Base-by-base conservation (phyloP, 1,140 invertebrate genomes). In the Eciton burchellii region DNA sequence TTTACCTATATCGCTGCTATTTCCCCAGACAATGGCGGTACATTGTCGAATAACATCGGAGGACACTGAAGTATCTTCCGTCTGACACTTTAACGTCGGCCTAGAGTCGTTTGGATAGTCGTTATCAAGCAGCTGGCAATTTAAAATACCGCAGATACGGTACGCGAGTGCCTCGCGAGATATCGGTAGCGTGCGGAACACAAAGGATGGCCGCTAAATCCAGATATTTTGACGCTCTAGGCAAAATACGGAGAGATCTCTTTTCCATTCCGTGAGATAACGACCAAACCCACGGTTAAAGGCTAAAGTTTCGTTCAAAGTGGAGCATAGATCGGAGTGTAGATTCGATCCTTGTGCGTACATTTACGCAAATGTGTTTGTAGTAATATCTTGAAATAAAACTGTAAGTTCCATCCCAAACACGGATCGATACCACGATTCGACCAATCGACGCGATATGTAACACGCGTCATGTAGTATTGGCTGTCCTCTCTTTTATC, bases 31-130 rank as follows among this genome's bases (percentile, higher is more conserved):
- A 86, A 82, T 74, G 9, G 68, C 82, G 52, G 65, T 72, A 60
- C 66, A 41, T 68, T 71, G n/a, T n/a, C n/a, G 84, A 76, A 85
- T 86, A 86, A 86, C 52, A 76, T 59, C 35, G n/a, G 19, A 3
- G 52, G 43, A 72, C 52, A 59, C 52, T 66, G 84, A 57, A 76
- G 82, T 71, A 74, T 82, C 86, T 76, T 49, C 49, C 24, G 47
- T 26, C 59, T 74, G 57, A 63, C 29, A 19, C 72, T 85, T 86
- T 70, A 82, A 82, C 35, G n/a, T n/a, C n/a, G 29, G 79, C 52
- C 57, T 4, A 14, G 19, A 52, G 21, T 41, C 29, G 43, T 85
- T 82, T 62, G 45, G 43, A 11, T 68, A n/a, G 45, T 54, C 29
- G 59, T 66, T 66, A 84, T 85, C 82, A 71, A 54, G 71, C 59